These are phyloP conservation scores for Dioctria linearis DNA, from an alignment of 2,888 invertebrate genomes.

Conservation along the genomic window DNA sequence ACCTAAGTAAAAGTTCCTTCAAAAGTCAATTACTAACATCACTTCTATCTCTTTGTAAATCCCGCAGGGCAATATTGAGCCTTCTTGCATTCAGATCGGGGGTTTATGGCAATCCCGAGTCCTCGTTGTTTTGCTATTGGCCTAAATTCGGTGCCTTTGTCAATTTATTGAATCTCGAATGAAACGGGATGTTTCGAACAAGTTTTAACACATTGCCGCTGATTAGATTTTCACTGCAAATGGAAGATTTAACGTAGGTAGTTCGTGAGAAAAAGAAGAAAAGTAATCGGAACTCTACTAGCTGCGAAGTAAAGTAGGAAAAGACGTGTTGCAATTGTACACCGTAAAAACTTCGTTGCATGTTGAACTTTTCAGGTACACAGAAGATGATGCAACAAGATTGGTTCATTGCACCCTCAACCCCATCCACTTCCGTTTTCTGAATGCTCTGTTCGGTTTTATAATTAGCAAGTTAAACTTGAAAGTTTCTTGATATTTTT, in stretches of 20 bases:
- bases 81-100: constrained; percentile 12
- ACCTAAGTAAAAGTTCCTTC: constrained; percentile 44
- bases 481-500: neutral
- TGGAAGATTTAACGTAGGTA: constrained; percentile 5
- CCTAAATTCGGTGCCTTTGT: constrained; percentile 25
- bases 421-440: neutral
- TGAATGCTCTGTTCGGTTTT: neutral
- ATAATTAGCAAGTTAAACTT: neutral
- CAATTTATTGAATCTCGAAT: constrained; percentile 16
- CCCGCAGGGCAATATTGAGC: constrained; percentile 38
- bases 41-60: constrained; percentile 19
- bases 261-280: neutral
- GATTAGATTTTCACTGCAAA: constrained; percentile 36
- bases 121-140: constrained; percentile 15
- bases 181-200: constrained; percentile 2
- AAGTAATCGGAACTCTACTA: neutral
- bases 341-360: neutral
- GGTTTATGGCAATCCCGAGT: constrained; percentile 22
- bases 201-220: constrained; percentile 13
- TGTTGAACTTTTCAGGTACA: neutral
- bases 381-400: neutral
- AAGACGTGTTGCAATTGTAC: neutral
- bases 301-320: neutral
- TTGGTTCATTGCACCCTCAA: neutral
- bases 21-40: constrained; percentile 48